Percentiles rank a stretch among this genome's conserved stretches.
These are phyloP conservation scores for Leucoraja ocellata DNA, from an alignment of 2,797 vertebrate species.

Conservation along the genomic window DNA sequence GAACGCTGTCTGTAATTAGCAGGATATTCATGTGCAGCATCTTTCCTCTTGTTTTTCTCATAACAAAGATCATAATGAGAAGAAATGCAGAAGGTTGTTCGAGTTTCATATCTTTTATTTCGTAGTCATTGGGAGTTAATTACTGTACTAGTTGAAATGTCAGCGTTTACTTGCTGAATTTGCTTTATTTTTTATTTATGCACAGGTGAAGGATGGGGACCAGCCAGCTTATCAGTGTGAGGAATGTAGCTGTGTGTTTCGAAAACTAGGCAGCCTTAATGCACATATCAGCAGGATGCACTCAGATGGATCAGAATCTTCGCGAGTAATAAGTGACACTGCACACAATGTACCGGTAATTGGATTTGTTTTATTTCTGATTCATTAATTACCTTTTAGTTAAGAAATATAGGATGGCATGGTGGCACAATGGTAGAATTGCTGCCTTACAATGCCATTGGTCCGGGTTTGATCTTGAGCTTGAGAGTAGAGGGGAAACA, in stretches of 20 bases:
- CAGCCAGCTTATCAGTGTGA: constrained; percentile 71
- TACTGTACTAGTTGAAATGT: not conserved
- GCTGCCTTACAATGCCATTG: no score
- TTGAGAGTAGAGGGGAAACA: no score
- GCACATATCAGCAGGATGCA: constrained; percentile 99
- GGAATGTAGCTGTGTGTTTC: constrained; percentile 95
- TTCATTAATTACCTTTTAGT: not conserved
- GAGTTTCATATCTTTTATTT: not conserved
- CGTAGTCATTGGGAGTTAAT: not conserved
- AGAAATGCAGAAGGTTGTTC: not conserved
- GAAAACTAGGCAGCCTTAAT: constrained; percentile 91
- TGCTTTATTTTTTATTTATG: not conserved
- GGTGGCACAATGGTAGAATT: no score
- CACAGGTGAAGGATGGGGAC: constrained; percentile 64
- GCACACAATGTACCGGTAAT: constrained; percentile 55
- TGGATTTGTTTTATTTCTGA: not conserved
- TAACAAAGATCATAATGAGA: not conserved
- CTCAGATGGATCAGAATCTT: constrained; percentile 54
- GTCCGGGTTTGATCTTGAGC: no score
- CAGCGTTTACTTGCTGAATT: not conserved
- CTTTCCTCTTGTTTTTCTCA: not conserved
- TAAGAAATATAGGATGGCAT: not conserved
- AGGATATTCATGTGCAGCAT: not conserved
- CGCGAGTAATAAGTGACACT: constrained; percentile 57
- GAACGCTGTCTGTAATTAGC: not conserved